Evolutionary conservation across 1,140 invertebrate genomes (phyloP), one percentile per base, ranked within the genome.

Genomic region (Trichonephila inaurata): DNA sequence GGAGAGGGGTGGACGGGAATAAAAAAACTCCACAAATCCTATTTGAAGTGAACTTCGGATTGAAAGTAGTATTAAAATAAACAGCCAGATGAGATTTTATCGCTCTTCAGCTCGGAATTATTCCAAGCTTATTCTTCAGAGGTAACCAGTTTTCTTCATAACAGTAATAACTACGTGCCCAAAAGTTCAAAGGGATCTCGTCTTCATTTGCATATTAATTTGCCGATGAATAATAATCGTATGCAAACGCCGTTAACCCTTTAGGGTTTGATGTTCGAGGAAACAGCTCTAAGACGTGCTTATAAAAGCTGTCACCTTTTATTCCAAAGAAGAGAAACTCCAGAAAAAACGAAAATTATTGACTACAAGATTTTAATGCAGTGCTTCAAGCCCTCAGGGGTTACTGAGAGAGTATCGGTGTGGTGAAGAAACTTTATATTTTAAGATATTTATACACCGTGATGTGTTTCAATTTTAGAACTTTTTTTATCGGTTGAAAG

Each of bases 131-230:
- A 60, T 91, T 82, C 44, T 61, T 91, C 28, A 18, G 18, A 44
- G 51, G 16, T 61, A 91, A 82, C 89, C 72, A 81, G 89, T 91
- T 81, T 82, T 62, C 69, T 33, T 64, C 60, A 28, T 33, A 91
- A 87, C 85, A 33, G 85, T 87, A 87, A 87, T 87, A 87, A 61
- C 60, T n/a, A 64, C 51, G 69, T 61, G 33, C 44, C 86, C 21
- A 44, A 82, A 85, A 92, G 83, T 87, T 86, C 91, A 92, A 88
- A 89, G 28, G 44, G 92, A 61, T 64, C 61, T 82, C 61, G 19
- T 58, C 69, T 60, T 88, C 92, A 93, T 93, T 89, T 89, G 86
- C 86, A 93, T 93, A 82, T 89, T 93, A 93, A 93, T 93, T 93
- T 88, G 44, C 40, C 62, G 86, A 93, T 93, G 92, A 93, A 93